Evolutionary conservation across 2,113 vertebrate species (phyloP).

Genomic region (Albula glossodonta): DNA sequence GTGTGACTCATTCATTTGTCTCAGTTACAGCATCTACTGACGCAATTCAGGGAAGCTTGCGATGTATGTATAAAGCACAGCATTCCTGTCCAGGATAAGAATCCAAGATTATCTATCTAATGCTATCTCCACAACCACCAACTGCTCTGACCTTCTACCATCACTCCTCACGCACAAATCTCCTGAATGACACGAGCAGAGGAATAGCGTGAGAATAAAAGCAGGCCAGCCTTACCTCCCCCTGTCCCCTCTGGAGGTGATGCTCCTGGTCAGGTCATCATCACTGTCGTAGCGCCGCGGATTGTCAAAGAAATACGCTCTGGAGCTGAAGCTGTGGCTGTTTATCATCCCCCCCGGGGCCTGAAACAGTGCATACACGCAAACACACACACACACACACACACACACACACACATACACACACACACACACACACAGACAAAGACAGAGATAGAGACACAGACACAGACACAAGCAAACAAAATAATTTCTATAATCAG

Average conservation of each 20-base stretch:
- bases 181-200: background rate
- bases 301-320: conserved; percentile 96
- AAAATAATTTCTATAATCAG: too few relatives aligned
- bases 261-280: conserved; percentile 86
- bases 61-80: too few relatives aligned
- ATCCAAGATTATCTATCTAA: too few relatives aligned
- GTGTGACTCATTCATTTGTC: too few relatives aligned
- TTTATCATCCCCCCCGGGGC: conserved; percentile 88
- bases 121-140: too few relatives aligned
- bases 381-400: conserved; percentile 14
- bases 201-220: background rate
- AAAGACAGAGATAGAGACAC: too few relatives aligned
- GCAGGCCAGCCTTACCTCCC: conserved; percentile 58
- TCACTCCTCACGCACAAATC: too few relatives aligned
- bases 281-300: conserved; percentile 93
- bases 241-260: conserved; percentile 74
- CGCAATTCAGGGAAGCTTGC: too few relatives aligned
- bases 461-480: too few relatives aligned
- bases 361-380: conserved; percentile 56
- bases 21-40: too few relatives aligned
- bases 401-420: background rate
- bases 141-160: too few relatives aligned
- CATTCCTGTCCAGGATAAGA: too few relatives aligned
- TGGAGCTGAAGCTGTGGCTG: conserved; percentile 90
- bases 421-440: background rate